These are phyloP conservation scores for Zaprionus bogoriensis DNA, from an alignment of 2,888 invertebrate genomes.

Conservation along the genomic window DNA sequence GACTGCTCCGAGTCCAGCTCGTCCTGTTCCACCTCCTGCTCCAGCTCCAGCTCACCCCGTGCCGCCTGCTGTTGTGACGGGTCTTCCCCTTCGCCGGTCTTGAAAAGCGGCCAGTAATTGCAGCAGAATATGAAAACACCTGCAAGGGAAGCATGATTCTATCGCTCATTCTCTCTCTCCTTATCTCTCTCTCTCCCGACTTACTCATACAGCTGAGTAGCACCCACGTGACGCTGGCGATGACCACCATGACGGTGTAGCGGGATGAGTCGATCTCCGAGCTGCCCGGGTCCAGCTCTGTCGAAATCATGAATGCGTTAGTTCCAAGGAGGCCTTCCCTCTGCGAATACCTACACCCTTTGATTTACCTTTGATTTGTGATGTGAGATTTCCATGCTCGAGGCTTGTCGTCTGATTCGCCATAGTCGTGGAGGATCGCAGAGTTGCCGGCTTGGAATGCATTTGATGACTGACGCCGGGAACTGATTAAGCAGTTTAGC, in stretches of 20 bases:
- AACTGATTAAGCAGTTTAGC: background rate
- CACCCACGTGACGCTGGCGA: conserved; percentile 62
- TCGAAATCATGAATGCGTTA: background rate
- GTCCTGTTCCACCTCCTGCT: conserved; percentile 13
- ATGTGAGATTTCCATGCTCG: conserved; percentile 4
- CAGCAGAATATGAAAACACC: conserved; percentile 58
- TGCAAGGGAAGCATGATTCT: conserved; percentile 13
- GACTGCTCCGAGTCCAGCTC: conserved; percentile 9
- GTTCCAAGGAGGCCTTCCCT: background rate
- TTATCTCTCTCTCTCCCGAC: conserved; percentile 8
- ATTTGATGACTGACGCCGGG: conserved; percentile 5
- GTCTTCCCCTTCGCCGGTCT: background rate
- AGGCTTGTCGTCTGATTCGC: background rate
- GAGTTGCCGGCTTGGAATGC: too few relatives aligned
- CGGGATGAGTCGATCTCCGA: background rate
- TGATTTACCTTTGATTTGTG: conserved; percentile 26
- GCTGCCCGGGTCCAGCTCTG: conserved; percentile 3
- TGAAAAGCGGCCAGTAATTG: conserved; percentile 49
- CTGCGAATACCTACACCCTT: background rate
- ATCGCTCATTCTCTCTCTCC: background rate
- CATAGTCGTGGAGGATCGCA: too few relatives aligned
- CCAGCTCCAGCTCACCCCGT: background rate
- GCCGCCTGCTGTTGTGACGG: background rate
- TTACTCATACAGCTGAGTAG: conserved; percentile 54
- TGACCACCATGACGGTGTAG: conserved; percentile 39